Evolutionary conservation across 2,888 invertebrate genomes (phyloP), one percentile per base, ranked within the genome.

Genomic region (Calameuta pallipes): DNA sequence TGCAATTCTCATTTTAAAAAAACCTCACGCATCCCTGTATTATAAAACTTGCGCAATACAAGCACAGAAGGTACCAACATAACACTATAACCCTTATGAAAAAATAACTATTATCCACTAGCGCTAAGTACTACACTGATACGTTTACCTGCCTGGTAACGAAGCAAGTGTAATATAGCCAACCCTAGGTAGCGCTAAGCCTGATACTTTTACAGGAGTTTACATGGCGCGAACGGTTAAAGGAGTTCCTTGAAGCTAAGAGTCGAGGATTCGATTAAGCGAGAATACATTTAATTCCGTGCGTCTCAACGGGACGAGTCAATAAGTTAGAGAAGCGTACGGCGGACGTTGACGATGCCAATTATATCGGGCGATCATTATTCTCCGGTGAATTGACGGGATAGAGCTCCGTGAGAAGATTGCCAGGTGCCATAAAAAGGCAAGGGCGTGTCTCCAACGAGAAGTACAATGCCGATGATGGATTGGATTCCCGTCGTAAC

Each of bases 151-250:
- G 69, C 56, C 11, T 31, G 36, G n/a, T 11, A 15, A 37, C n/a
- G 75, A 4, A 37, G 30, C 30, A 73, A 31, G 34, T 76, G 73
- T 78, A 76, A 68, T 30, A 36, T 36, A 37, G 31, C 13, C 33
- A 73, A 34, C 15, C 70, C 12, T 37, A 73, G 41, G 68, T 33
- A 74, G 69, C 41, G 73, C 73, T 36, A 71, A 80, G 75, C 75
- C 75, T 76, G 77, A 76, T 35, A 73, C 75, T 75, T 76, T 71
- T 36, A 34, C 71, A 56, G 41, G 6, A 41, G 56, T 75, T 76
- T 69, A 56, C 76, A 73, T 31, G 35, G n/a, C n/a, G 69, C 37
- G 31, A 37, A 69, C 74, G 41, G 76, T 78, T 76, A 76, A 80
- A 76, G 68, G 75, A 76, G 41, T 34, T 56, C 73, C 74, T 56